These are phyloP conservation scores for Drosophila vallismaia DNA, from an alignment of 2,888 invertebrate genomes.

Conservation along the genomic window DNA sequence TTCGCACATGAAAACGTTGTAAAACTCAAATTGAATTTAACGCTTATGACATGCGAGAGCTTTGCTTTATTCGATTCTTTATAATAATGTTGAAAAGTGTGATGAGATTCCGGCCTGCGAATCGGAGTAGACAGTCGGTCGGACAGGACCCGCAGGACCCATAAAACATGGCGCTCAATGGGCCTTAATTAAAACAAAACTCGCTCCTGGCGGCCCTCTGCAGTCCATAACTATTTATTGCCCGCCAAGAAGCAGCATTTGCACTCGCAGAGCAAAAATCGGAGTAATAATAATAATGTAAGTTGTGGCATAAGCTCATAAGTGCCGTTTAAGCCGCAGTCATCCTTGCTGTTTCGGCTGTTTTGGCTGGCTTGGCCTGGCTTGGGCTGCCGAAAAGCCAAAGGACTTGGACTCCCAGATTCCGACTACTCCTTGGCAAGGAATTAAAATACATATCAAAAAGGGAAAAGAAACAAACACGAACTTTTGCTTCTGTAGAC, in stretches of 20 bases:
- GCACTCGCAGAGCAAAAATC: constrained; percentile 36
- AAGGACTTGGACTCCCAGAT: constrained; percentile 55
- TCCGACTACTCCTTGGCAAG: constrained; percentile 57
- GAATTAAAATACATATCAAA: constrained; percentile 79
- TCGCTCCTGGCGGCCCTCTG: constrained; percentile 23
- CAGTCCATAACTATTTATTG: constrained; percentile 75
- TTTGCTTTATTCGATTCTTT: constrained; percentile 46
- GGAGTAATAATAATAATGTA: constrained; percentile 78
- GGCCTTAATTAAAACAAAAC: constrained; percentile 68
- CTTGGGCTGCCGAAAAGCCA: constrained; percentile 40
- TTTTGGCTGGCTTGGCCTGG: constrained; percentile 3
- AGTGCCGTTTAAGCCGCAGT: constrained; percentile 77
- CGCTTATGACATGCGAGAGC: constrained; percentile 60
- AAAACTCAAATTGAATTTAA: constrained; percentile 67
- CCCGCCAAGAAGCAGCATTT: constrained; percentile 28
- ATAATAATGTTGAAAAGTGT: constrained; percentile 20
- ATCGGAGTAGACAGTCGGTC: too few species aligned
- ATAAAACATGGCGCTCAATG: constrained; percentile 59
- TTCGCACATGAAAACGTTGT: constrained; percentile 46
- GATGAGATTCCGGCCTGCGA: constrained; percentile 28
- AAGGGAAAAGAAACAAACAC: constrained; percentile 70
- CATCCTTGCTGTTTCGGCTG: constrained; percentile 46
- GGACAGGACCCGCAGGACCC: constrained; percentile 20
- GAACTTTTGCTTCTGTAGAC: constrained; percentile 71
- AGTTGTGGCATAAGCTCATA: constrained; percentile 79